A percentile compares a stretch with the other conserved stretches of the same genome.
These are phyloP conservation scores for Orussus abietinus DNA, from an alignment of 1,140 invertebrate species.

Conservation along the genomic window DNA sequence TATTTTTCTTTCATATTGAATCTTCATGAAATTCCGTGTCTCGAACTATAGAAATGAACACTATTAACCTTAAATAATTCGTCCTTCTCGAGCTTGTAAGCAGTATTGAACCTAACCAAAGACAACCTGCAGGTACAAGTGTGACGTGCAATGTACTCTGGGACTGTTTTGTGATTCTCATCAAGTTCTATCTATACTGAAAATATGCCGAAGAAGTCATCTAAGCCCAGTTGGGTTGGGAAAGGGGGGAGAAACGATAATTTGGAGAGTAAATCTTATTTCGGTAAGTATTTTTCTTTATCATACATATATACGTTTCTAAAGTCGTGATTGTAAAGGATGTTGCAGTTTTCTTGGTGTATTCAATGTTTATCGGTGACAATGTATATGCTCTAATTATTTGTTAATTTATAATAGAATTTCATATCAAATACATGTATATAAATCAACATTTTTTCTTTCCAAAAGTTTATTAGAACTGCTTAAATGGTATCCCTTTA, in stretches of 20 bases:
- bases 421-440: not conserved
- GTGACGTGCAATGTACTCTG: no score
- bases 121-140: no score
- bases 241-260: slow-evolving; percentile 11
- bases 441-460: not conserved
- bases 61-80: no score
- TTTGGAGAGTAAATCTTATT: slow-evolving; percentile 24
- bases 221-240: slow-evolving; percentile 20
- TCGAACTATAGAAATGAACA: no score
- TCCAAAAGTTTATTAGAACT: slow-evolving; percentile 9
- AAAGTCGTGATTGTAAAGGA: not conserved
- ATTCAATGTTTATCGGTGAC: not conserved
- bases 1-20: no score
- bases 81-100: no score
- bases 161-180: no score
- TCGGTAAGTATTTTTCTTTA: slow-evolving; percentile 17
- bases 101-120: no score
- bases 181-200: no score
- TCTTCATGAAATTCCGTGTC: no score
- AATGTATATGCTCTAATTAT: not conserved
- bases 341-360: not conserved
- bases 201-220: slow-evolving; percentile 27
- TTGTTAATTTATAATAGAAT: not conserved
- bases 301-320: not conserved
- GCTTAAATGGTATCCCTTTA: not conserved